A percentile compares a stretch with the other conserved stretches of the same genome.
Conservation (phyloP, 2,888 invertebrate species). For the Apoderus coryli region DNA sequence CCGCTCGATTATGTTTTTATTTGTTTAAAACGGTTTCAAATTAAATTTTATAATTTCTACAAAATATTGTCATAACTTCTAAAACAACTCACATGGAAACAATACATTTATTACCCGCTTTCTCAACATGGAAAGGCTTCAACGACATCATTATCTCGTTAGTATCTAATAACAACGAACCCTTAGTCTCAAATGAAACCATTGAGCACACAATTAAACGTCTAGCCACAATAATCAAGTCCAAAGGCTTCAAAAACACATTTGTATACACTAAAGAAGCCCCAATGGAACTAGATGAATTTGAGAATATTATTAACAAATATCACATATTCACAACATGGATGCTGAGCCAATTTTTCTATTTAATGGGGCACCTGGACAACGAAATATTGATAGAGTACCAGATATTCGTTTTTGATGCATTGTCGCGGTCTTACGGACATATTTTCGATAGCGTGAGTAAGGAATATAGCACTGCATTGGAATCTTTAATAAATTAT, state of each 20-base stretch:
- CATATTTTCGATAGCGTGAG: conserved; percentile 37
- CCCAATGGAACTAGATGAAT: conserved; percentile 34
- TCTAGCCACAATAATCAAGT: conserved; percentile 44
- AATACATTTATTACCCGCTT: too few relatives aligned
- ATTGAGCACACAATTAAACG: conserved; percentile 40
- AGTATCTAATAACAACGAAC: conserved; percentile 25
- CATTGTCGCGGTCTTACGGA: conserved; percentile 37
- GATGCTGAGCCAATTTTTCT: conserved; percentile 52
- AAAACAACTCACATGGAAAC: too few relatives aligned
- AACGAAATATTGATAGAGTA: conserved; percentile 39
- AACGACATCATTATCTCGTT: conserved; percentile 34
- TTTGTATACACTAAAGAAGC: conserved; percentile 37
- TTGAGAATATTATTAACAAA: conserved; percentile 28
- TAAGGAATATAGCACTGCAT: conserved; percentile 35
- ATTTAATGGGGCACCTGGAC: conserved; percentile 42
- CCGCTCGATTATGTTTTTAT: too few relatives aligned
- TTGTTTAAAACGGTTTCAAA: too few relatives aligned
- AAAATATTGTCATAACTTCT: too few relatives aligned
- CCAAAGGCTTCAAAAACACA: conserved; percentile 41
- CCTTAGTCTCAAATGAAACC: conserved; percentile 41
- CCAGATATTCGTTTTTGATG: conserved; percentile 40
- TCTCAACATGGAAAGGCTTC: conserved; percentile 45
- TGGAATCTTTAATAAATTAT: conserved; percentile 34
- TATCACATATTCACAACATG: conserved; percentile 45
- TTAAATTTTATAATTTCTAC: too few relatives aligned